phyloP scores from a whole-genome alignment of 1,140 invertebrate genomes.

The Drosophila miranda region DNA sequence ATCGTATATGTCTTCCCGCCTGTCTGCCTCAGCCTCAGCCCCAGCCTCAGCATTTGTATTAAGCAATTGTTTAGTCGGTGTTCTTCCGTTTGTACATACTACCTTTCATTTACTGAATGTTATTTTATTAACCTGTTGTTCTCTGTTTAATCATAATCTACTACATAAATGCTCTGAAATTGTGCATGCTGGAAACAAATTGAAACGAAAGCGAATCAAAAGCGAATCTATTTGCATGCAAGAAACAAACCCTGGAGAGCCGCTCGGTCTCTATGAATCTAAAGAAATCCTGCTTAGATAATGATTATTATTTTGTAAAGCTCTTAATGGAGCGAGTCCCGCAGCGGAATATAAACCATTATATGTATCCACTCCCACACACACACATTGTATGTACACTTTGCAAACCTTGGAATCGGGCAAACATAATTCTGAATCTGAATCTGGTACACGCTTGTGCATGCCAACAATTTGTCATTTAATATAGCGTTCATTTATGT shows the following conservation, averaged over 20 bases:
- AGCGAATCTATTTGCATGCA: constrained; percentile 7
- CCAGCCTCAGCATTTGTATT: constrained; percentile 33
- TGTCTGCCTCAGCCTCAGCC: constrained; percentile 38
- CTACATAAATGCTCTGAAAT: constrained; percentile 42
- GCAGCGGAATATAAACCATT: neutral
- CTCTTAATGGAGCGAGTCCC: neutral
- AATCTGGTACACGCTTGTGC: constrained; percentile 71
- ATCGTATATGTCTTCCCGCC: too few relatives aligned
- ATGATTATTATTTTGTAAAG: neutral
- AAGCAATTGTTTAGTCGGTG: constrained; percentile 53
- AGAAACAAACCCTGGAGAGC: neutral
- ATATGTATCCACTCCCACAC: constrained; percentile 7
- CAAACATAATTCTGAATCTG: constrained; percentile 56
- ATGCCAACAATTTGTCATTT: constrained; percentile 61
- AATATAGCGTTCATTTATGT: constrained; percentile 37
- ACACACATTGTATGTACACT: constrained; percentile 4
- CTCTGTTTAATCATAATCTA: constrained; percentile 32
- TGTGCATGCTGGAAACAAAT: constrained; percentile 49
- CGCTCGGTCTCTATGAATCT: neutral
- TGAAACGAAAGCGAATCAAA: constrained; percentile 17
- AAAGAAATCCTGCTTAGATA: neutral
- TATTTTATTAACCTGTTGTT: constrained; percentile 27
- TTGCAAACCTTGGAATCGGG: constrained; percentile 39
- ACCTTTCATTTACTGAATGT: constrained; percentile 32
- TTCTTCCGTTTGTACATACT: constrained; percentile 53